Evolutionary conservation across 2,888 invertebrate species (phyloP), one percentile per base, ranked within the genome.

Genomic region (Lydus trimaculatus): DNA sequence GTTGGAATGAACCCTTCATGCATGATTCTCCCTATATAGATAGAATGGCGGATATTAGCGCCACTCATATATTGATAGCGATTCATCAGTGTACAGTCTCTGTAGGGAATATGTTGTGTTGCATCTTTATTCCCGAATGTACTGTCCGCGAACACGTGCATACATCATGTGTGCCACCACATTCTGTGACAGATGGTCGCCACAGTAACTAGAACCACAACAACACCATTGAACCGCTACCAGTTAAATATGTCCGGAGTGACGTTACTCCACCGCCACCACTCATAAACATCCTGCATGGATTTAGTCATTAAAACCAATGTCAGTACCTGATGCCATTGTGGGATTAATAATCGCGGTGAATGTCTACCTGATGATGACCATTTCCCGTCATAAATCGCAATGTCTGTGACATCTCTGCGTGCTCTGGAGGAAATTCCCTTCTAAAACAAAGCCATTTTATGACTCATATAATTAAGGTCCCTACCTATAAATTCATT

Each of bases 291-390:
- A 78, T 77, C 75, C 77, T 67, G 74, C 69, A 69, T 70, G 69
- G 76, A 78, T 78, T 78, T 75, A 71, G 76, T 77, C 80, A 80
- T 81, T 82, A 79, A 79, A 79, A 79, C 72, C 78, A 76, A 78
- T 79, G 80, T 79, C 81, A 80, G 72, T 81, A 80, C 80, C 81
- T 81, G 81, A 80, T 81, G 80, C 69, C 76, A 74, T 73, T 74
- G 72, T 74, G 74, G 76, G 80, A 81, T 81, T 81, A 82, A 81
- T 81, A 79, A 74, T 75, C 72, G 67, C 72, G 70, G 72, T 71
- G 67, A 67, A 71, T 73, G 72, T 71, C 71, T 75, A 79, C 76
- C 77, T 78, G 73, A 72, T 72, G 76, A 74, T 73, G 72, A 65
- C 64, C 66, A 61, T 71, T 58, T 67, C 66, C 69, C 31, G 61